phyloP scores from a whole-genome alignment of 2,797 vertebrate genomes.

The Xerus rutilus region DNA sequence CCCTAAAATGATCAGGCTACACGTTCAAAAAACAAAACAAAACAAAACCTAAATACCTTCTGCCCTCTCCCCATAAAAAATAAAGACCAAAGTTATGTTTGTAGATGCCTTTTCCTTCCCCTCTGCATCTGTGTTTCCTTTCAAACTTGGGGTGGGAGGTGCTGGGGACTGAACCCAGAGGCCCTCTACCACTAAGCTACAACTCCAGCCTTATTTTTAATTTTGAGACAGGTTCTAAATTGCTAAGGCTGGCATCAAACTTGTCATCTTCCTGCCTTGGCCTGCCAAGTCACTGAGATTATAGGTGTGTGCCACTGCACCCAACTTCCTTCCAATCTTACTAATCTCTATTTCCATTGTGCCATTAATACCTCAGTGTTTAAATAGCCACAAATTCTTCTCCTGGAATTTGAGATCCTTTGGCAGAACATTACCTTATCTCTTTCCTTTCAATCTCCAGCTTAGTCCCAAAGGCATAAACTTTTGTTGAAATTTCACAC shows the following conservation, averaged over 20 bases:
- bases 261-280: too few species aligned
- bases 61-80: neutral
- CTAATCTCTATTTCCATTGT: constrained; percentile 9
- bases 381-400: neutral
- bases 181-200: too few species aligned
- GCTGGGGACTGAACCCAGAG: too few species aligned
- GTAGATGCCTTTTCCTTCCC: neutral
- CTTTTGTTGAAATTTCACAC: constrained; percentile 33
- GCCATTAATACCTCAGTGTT: neutral
- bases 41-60: neutral
- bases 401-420: neutral
- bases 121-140: neutral
- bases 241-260: too few species aligned
- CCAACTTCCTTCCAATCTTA: neutral
- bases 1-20: neutral
- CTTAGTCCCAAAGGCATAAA: constrained; percentile 4
- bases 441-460: constrained; percentile 25
- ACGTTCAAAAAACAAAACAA: neutral
- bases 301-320: too few species aligned
- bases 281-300: too few species aligned
- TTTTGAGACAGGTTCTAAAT: too few species aligned
- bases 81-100: neutral
- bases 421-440: neutral
- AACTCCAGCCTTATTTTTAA: too few species aligned
- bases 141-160: neutral